Conservation (phyloP, 2,888 invertebrate genomes). For the Pollenia labialis region DNA sequence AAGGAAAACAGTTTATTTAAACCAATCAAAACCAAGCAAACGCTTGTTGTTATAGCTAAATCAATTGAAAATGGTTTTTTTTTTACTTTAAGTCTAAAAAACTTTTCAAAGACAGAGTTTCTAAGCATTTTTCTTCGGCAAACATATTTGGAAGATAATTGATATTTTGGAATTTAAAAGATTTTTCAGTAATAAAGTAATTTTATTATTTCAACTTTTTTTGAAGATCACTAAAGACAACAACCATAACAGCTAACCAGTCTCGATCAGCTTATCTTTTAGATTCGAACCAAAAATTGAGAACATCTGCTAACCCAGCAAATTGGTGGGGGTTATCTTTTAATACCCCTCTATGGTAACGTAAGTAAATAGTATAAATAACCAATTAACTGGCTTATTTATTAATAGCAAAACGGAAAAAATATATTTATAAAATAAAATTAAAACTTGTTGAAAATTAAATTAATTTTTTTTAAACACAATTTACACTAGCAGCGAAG, state of each 20-base stretch:
- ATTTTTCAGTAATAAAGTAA: too few relatives aligned
- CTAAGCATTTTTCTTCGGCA: neutral
- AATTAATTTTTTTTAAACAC: slow-evolving; percentile 19
- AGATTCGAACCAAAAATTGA: neutral
- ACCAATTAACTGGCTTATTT: slow-evolving; percentile 69
- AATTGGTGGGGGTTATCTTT: neutral
- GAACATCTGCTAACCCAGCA: slow-evolving; percentile 23
- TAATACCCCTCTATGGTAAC: slow-evolving; percentile 25
- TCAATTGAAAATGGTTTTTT: slow-evolving; percentile 52
- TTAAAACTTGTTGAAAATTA: slow-evolving; percentile 56
- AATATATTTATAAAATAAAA: slow-evolving; percentile 34
- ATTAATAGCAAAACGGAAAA: slow-evolving; percentile 56
- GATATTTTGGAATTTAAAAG: neutral
- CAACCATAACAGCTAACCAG: too few relatives aligned
- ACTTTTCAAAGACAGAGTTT: slow-evolving; percentile 33
- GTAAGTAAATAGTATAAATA: slow-evolving; percentile 37
- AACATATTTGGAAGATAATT: neutral
- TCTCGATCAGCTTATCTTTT: too few relatives aligned
- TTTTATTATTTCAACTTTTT: too few relatives aligned
- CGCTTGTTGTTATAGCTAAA: slow-evolving; percentile 48
- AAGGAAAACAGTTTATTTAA: slow-evolving; percentile 67
- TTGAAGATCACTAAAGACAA: too few relatives aligned
- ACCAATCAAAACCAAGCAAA: slow-evolving; percentile 63
- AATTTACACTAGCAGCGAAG: neutral
- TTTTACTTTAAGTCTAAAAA: too few relatives aligned